These are phyloP conservation scores for Pteronura brasiliensis DNA, from an alignment of 2,113 vertebrate species.

Conservation along the genomic window DNA sequence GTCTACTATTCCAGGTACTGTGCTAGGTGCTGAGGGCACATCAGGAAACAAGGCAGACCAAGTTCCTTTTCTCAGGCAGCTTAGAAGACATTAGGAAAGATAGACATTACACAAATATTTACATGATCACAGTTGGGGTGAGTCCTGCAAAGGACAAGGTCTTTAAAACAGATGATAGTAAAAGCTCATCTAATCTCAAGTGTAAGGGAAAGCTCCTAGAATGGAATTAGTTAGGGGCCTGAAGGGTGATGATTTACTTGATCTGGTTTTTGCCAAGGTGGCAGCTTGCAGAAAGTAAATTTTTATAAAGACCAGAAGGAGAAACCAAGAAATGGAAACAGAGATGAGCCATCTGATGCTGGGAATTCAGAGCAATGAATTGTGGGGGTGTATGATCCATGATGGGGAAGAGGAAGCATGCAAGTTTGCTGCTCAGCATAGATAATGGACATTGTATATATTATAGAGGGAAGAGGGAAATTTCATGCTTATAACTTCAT, in stretches of 20 bases:
- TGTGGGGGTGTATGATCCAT: not conserved
- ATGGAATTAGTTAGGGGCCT: not conserved
- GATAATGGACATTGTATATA: not conserved
- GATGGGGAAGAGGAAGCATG: not conserved
- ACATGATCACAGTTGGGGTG: no score
- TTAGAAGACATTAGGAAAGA: not conserved
- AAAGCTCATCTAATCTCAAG: not conserved
- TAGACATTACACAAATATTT: not conserved
- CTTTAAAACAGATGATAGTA: not conserved
- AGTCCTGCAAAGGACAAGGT: not conserved
- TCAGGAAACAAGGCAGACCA: not conserved
- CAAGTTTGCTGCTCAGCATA: not conserved
- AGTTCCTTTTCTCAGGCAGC: not conserved
- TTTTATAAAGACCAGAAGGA: not conserved
- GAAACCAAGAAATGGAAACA: not conserved
- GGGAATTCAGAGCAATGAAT: not conserved
- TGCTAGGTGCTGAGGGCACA: not conserved
- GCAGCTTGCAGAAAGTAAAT: not conserved
- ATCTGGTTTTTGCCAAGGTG: not conserved
- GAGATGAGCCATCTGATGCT: not conserved
- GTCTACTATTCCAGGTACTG: no score
- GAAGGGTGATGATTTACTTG: not conserved
- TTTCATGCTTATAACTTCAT: not conserved
- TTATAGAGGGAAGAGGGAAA: not conserved
- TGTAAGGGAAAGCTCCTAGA: not conserved